phyloP scores from a whole-genome alignment of 2,797 vertebrate genomes.

The Hydrocynus forskahlii region DNA sequence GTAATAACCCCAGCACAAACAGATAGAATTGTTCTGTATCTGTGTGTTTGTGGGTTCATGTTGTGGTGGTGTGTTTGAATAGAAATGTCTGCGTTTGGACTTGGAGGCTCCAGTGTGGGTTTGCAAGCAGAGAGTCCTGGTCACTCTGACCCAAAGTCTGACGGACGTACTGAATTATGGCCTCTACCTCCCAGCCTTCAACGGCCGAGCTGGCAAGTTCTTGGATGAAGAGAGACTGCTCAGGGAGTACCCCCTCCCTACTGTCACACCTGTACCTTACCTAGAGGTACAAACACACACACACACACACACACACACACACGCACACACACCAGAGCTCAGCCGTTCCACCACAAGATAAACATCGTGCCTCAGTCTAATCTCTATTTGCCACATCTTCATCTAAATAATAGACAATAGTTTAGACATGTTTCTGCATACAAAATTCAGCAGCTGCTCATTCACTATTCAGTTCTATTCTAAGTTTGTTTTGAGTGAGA shows the following conservation, averaged over 20 bases:
- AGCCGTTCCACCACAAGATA: background rate
- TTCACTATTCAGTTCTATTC: background rate
- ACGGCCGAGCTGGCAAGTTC: slow-evolving; percentile 95
- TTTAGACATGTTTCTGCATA: background rate
- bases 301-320: background rate
- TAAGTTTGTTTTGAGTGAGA: background rate
- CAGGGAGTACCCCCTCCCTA: slow-evolving; percentile 90
- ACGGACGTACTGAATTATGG: slow-evolving; percentile 97
- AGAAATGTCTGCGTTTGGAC: slow-evolving; percentile 97
- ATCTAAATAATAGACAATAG: background rate
- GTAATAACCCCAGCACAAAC: background rate
- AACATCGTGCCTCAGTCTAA: too few relatives aligned
- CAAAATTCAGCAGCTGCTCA: slow-evolving; percentile 37
- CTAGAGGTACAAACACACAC: slow-evolving; percentile 77
- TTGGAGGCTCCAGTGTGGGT: slow-evolving; percentile 93
- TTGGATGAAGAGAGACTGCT: slow-evolving; percentile 94
- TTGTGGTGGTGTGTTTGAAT: slow-evolving; percentile 56
- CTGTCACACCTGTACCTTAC: slow-evolving; percentile 92
- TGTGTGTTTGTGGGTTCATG: slow-evolving; percentile 46
- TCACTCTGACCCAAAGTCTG: slow-evolving; percentile 94
- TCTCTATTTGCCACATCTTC: slow-evolving; percentile 61
- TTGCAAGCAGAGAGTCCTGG: slow-evolving; percentile 95
- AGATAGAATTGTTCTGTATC: background rate
- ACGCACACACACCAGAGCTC: too few relatives aligned
- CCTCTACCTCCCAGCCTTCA: slow-evolving; percentile 96